A percentile compares a stretch with the other conserved stretches of the same genome.
Conservation (phyloP, 1,140 invertebrate genomes). For the Hirudo medicinalis region DNA sequence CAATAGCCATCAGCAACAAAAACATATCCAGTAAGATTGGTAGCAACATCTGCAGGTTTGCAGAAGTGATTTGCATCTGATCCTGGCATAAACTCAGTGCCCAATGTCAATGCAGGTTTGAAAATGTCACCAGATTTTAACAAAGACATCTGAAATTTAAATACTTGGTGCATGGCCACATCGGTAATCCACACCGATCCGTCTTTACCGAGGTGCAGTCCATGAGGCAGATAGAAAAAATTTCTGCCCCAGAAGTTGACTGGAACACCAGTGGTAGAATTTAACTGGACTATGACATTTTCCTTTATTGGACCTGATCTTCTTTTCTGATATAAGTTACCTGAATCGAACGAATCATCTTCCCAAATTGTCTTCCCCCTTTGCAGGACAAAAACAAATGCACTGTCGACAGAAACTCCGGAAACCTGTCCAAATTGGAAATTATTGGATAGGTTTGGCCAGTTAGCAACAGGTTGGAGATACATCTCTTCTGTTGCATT, state of each 20-base stretch:
- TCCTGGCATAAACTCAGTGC: conserved; percentile 69
- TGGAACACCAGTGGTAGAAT: neutral
- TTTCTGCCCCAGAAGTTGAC: conserved; percentile 37
- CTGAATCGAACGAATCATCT: neutral
- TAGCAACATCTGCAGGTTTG: conserved; percentile 80
- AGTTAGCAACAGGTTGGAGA: neutral
- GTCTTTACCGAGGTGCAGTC: conserved; percentile 66
- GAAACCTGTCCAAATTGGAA: neutral
- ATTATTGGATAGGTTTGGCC: neutral
- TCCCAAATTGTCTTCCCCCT: neutral
- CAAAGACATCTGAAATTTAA: conserved; percentile 33
- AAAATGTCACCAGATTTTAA: too few species aligned
- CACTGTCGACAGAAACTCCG: neutral
- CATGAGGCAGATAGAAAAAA: conserved; percentile 82
- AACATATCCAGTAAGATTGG: conserved; percentile 66
- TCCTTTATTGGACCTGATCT: neutral
- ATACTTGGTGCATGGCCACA: conserved; percentile 83
- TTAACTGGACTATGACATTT: neutral
- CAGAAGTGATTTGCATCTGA: conserved; percentile 64
- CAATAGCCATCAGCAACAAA: conserved; percentile 82
- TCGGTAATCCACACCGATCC: conserved; percentile 88
- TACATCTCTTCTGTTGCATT: neutral
- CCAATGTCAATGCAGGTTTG: conserved; percentile 58
- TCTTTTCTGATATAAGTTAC: neutral
- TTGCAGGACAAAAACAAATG: neutral